Base-by-base conservation (phyloP, 2,888 invertebrate species). In the Himalopsyche japonica region DNA sequence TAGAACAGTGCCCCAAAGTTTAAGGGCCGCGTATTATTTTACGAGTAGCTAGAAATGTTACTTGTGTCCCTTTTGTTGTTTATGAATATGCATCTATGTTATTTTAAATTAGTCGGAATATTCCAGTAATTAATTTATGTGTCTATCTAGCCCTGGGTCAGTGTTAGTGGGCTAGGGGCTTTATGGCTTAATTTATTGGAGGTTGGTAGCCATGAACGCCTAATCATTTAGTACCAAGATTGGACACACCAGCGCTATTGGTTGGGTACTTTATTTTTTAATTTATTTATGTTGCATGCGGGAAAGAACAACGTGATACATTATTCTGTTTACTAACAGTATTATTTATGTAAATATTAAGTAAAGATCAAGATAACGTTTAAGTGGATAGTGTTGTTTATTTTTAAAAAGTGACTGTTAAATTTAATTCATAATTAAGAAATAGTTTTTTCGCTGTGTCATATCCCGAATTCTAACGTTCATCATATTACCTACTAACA, bases 111-210 rank as follows among this genome's bases (percentile, higher is more conserved):
- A 86, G 86, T 86, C 37, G 80, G 84, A 84, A 83, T 86, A 83
- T 83, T 86, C 82, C 81, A 83, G 86, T 86, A 86, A 86, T 86
- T 86, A 86, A 86, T 86, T 86, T 86, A 86, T 85, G 86, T 85
- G 82, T 82, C 81, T 82, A 78, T 84, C 82, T 49, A 49, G 82
- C 37, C 78, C 37, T 47, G 79, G 85, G 85, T 85, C 85, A 83
- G 79, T 80, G 79, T 79, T 78, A 43, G 78, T 48, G 78, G 83
- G 76, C 70, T 78, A 82, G 86, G 86, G 79, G 49, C 78, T 84
- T 83, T 82, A 83, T 76, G 57, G 70, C 84, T 86, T 86, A 84
- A 86, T 86, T 86, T 86, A 86, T 86, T 76, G 81, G 64, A 57
- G 80, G 76, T 78, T 76, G 48, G 77, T 82, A 77, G 77, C 82